Percentiles rank a stretch among this genome's conserved stretches.
Conservation (phyloP, 2,797 vertebrate genomes). For the Sebastiscus albofasciatus region DNA sequence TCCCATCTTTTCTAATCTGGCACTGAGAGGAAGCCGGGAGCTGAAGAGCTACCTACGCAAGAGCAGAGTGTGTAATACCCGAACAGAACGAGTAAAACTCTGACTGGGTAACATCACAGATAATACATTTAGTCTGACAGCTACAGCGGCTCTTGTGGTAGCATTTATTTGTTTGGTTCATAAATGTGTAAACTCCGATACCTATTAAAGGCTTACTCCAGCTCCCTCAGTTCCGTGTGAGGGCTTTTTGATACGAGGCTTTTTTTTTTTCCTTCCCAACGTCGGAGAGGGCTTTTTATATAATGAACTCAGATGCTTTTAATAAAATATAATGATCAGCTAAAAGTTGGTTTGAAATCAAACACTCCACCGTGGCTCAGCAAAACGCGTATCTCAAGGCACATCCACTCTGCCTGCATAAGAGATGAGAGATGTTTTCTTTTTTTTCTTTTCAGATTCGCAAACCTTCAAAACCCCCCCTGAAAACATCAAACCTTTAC, state of each 20-base stretch:
- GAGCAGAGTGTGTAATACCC: constrained; percentile 39
- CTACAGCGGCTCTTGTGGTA: constrained; percentile 53
- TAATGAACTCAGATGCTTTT: constrained; percentile 76
- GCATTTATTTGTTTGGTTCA: constrained; percentile 67
- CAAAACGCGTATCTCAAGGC: constrained; percentile 80
- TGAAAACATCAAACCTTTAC: constrained; percentile 58
- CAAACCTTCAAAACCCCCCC: constrained; percentile 61
- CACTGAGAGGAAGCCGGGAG: constrained; percentile 13
- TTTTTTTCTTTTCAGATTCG: constrained; percentile 40
- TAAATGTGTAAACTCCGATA: constrained; percentile 64
- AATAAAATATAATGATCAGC: constrained; percentile 83
- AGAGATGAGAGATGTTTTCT: constrained; percentile 55
- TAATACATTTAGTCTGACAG: constrained; percentile 62
- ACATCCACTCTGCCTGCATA: constrained; percentile 73
- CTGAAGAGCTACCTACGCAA: constrained; percentile 26
- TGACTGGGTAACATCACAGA: constrained; percentile 51
- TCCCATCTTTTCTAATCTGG: constrained; percentile 36
- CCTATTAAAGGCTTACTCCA: constrained; percentile 47
- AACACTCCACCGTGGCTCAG: constrained; percentile 75
- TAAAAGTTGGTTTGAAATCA: constrained; percentile 81
- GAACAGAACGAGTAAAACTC: constrained; percentile 40
- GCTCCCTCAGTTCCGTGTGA: constrained; percentile 24
- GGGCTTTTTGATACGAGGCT: constrained; percentile 44
- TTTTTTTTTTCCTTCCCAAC: not conserved
- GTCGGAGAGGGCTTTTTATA: constrained; percentile 61